Conservation (phyloP, 1,140 invertebrate genomes). For the Coelopa frigida region DNA sequence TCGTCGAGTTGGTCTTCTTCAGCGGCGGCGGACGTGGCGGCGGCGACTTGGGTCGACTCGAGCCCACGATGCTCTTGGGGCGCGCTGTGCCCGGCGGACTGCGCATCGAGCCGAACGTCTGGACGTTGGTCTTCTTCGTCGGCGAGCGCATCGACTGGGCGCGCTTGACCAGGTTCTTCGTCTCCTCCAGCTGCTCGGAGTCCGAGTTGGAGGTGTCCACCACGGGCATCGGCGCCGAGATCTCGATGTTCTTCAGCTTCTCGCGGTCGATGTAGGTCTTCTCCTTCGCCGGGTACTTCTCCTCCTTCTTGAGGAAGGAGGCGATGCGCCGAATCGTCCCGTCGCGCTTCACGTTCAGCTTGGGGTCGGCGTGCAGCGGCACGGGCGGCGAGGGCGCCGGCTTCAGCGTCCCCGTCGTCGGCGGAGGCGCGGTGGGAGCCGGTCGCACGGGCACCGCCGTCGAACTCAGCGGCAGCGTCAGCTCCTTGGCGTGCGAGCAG, state of each 20-base stretch:
- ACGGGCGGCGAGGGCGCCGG: constrained; percentile 35
- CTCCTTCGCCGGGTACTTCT: constrained; percentile 53
- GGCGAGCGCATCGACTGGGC: constrained; percentile 68
- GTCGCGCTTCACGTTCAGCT: constrained; percentile 47
- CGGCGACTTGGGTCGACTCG: constrained; percentile 55
- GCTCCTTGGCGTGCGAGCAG: no score
- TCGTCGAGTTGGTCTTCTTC: constrained; percentile 41
- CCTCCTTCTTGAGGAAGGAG: constrained; percentile 65
- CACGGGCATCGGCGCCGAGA: constrained; percentile 66
- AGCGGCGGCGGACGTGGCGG: constrained; percentile 47
- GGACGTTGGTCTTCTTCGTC: constrained; percentile 50
- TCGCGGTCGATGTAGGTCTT: constrained; percentile 62
- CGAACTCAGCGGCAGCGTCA: constrained; percentile 53
- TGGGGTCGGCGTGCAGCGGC: constrained; percentile 34
- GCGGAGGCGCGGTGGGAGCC: constrained; percentile 49
- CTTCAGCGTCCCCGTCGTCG: constrained; percentile 31
- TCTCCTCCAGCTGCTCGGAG: constrained; percentile 38
- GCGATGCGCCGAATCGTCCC: constrained; percentile 65
- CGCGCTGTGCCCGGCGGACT: constrained; percentile 54
- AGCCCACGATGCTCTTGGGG: constrained; percentile 58
- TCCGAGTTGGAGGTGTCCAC: constrained; percentile 40
- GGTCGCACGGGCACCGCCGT: constrained; percentile 46
- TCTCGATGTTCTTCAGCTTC: constrained; percentile 64
- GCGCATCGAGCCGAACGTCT: constrained; percentile 73
- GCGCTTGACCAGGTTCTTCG: constrained; percentile 51